phyloP scores from a whole-genome alignment of 2,888 invertebrate species.

The Phytoseiulus persimilis region DNA sequence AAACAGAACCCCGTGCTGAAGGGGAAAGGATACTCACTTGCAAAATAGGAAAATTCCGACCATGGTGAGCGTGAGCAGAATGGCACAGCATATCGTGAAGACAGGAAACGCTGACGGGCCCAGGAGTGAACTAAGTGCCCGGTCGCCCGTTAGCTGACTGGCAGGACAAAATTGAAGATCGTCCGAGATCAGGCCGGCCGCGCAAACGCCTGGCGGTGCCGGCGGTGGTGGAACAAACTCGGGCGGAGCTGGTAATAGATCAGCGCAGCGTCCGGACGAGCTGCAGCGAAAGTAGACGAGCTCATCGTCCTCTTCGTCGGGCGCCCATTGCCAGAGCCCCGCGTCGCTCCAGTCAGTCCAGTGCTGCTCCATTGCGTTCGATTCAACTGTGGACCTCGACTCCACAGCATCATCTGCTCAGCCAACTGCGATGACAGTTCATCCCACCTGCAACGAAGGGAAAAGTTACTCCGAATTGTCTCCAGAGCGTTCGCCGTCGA shows the following conservation, averaged over 20 bases:
- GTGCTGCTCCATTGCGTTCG: slow-evolving; percentile 33
- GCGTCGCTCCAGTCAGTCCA: slow-evolving; percentile 38
- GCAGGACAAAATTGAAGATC: slow-evolving; percentile 37
- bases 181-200: slow-evolving; percentile 29
- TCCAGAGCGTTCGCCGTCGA: not conserved
- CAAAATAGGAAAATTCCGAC: slow-evolving; percentile 31
- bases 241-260: slow-evolving; percentile 36
- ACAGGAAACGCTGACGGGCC: slow-evolving; percentile 23
- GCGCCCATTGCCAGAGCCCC: slow-evolving; percentile 35
- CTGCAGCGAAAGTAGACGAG: slow-evolving; percentile 37
- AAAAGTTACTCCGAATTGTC: not conserved
- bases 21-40: slow-evolving; percentile 6
- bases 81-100: slow-evolving; percentile 32
- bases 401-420: slow-evolving; percentile 5
- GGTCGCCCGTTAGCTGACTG: slow-evolving; percentile 23
- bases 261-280: slow-evolving; percentile 36
- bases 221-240: slow-evolving; percentile 34
- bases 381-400: not conserved
- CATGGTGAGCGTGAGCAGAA: slow-evolving; percentile 34
- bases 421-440: not conserved
- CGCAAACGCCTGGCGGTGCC: slow-evolving; percentile 32
- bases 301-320: slow-evolving; percentile 35
- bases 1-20: too few species aligned
- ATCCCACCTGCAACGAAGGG: not conserved
- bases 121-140: slow-evolving; percentile 21